A percentile compares a stretch with the other conserved stretches of the same genome.
phyloP scores from a whole-genome alignment of 1,140 invertebrate species.

The Laodelphax striatellus region DNA sequence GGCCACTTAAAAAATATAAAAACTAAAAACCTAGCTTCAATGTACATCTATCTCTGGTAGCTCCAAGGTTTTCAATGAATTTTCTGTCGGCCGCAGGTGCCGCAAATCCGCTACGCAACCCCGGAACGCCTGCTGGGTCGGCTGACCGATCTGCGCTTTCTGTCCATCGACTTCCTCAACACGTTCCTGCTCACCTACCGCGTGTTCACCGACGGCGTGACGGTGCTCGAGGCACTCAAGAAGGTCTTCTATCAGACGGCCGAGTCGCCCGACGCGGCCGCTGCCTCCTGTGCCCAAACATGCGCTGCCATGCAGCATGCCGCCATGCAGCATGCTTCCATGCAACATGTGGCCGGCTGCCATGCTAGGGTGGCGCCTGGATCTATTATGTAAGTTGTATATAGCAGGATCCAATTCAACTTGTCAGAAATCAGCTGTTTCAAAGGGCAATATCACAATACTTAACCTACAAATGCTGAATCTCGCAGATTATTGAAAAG shows the following conservation, averaged over 20 bases:
- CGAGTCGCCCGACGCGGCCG: conserved; percentile 15
- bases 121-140: conserved; percentile 75
- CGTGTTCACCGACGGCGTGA: conserved; percentile 83
- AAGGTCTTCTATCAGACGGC: conserved; percentile 63
- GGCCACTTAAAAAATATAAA: too few relatives aligned
- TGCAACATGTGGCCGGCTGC: too few relatives aligned
- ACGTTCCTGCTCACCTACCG: conserved; percentile 88
- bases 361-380: neutral
- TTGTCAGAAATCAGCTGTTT: too few relatives aligned
- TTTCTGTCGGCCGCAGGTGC: too few relatives aligned
- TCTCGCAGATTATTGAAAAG: too few relatives aligned
- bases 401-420: too few relatives aligned
- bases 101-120: conserved; percentile 84
- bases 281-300: conserved; percentile 14
- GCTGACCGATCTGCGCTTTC: conserved; percentile 78
- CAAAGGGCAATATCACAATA: too few relatives aligned
- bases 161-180: conserved; percentile 89
- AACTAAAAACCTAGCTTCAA: too few relatives aligned
- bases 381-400: conserved; percentile 3
- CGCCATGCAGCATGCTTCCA: too few relatives aligned
- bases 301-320: conserved; percentile 6
- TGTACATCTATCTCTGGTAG: too few relatives aligned
- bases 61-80: too few relatives aligned
- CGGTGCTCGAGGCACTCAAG: conserved; percentile 75
- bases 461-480: too few relatives aligned